Evolutionary conservation across 2,888 invertebrate species (phyloP).

Genomic region (Ormia ochracea): DNA sequence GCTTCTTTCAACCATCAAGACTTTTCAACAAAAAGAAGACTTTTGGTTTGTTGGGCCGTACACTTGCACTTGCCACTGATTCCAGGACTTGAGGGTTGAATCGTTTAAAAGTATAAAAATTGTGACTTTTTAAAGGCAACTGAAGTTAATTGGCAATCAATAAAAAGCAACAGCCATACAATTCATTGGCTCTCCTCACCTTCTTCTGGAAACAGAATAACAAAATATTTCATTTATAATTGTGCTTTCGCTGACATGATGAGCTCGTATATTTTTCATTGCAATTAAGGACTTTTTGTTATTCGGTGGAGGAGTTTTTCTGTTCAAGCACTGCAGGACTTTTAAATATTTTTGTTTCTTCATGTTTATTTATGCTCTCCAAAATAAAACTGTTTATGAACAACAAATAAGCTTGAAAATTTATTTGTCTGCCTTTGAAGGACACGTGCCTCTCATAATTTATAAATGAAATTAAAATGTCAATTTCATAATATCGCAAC

Average conservation of each 20-base stretch:
- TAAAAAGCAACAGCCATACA: constrained; percentile 3
- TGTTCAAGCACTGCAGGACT: neutral
- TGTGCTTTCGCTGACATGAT: neutral
- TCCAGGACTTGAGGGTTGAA: constrained; percentile 14
- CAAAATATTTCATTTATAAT: too few relatives aligned
- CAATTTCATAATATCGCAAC: constrained; percentile 12
- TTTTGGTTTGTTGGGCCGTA: neutral
- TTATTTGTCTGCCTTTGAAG: constrained; percentile 58
- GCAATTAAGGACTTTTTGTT: neutral
- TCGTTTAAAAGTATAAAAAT: neutral
- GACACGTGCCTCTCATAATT: constrained; percentile 58
- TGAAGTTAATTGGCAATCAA: constrained; percentile 51
- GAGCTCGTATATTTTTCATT: neutral
- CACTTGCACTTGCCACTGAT: neutral
- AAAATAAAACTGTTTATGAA: neutral
- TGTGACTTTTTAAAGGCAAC: constrained; percentile 2
- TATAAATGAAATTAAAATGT: constrained; percentile 28
- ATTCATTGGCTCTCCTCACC: neutral
- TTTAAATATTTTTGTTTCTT: constrained; percentile 1
- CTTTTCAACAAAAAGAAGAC: constrained; percentile 1
- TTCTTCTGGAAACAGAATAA: neutral
- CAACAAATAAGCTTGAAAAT: constrained; percentile 37
- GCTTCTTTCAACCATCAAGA: constrained; percentile 23
- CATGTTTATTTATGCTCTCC: constrained; percentile 16
- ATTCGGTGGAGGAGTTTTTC: neutral